Conservation (phyloP, 2,888 invertebrate genomes). For the Harpalus rufipes region DNA sequence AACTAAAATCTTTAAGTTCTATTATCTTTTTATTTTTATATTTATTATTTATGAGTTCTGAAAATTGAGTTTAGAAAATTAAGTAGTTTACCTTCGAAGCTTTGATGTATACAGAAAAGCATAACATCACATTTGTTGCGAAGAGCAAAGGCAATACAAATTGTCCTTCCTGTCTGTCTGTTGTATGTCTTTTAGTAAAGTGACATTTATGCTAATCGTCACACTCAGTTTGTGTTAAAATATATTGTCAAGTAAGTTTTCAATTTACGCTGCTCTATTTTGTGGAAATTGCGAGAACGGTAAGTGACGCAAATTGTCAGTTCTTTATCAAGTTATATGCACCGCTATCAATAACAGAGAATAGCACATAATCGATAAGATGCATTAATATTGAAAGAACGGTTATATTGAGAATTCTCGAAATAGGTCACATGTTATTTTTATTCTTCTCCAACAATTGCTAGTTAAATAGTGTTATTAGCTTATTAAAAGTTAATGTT, state of each 20-base stretch:
- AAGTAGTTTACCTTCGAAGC: background rate
- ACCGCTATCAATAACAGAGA: constrained; percentile 23
- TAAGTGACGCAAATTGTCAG: constrained; percentile 38
- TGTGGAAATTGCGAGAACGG: constrained; percentile 1
- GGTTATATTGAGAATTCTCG: constrained; percentile 22
- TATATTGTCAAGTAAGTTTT: constrained; percentile 20
- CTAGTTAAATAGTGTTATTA: constrained; percentile 10
- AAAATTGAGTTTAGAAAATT: background rate
- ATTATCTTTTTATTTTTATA: too few species aligned
- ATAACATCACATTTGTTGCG: background rate
- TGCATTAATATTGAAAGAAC: constrained; percentile 33
- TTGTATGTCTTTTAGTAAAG: background rate
- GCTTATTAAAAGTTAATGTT: constrained; percentile 27
- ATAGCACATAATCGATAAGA: constrained; percentile 38
- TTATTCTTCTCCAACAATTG: background rate
- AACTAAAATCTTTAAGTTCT: too few species aligned
- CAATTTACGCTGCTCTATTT: constrained; percentile 19
- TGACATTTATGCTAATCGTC: constrained; percentile 29
- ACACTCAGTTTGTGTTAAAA: constrained; percentile 31
- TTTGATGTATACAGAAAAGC: background rate
- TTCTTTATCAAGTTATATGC: constrained; percentile 41
- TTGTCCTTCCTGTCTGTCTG: background rate
- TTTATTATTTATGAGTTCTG: too few species aligned
- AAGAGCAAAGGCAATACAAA: background rate
- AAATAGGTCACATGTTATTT: constrained; percentile 23